Conservation (phyloP, 2,888 invertebrate species). For the Hemithea aestivaria region DNA sequence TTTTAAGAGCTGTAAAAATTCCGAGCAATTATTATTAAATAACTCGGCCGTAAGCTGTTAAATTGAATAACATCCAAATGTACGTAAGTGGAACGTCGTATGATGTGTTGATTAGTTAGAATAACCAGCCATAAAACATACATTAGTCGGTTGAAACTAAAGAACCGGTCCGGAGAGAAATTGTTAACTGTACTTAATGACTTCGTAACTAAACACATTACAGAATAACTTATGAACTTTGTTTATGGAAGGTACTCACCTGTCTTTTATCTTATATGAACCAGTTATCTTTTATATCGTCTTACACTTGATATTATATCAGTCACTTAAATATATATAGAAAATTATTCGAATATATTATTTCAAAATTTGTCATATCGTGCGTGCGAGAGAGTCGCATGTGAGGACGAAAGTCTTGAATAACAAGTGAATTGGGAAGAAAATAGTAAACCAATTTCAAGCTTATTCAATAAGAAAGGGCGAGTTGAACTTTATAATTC, state of each 20-base stretch:
- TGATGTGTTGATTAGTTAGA: constrained; percentile 25
- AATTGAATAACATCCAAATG: constrained; percentile 17
- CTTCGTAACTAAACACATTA: constrained; percentile 64
- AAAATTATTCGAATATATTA: too few relatives aligned
- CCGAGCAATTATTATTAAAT: constrained; percentile 17
- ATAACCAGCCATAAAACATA: constrained; percentile 56
- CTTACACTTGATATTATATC: too few relatives aligned
- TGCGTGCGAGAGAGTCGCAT: too few relatives aligned
- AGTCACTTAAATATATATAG: too few relatives aligned
- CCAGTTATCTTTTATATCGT: too few relatives aligned
- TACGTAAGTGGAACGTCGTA: constrained; percentile 18
- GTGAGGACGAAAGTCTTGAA: too few relatives aligned
- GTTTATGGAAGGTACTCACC: constrained; percentile 10
- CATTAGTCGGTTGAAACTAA: constrained; percentile 60
- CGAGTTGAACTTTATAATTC: too few relatives aligned
- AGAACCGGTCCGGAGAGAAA: constrained; percentile 69
- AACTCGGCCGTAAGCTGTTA: constrained; percentile 8
- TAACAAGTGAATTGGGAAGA: too few relatives aligned
- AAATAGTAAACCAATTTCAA: too few relatives aligned
- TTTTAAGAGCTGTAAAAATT: constrained; percentile 5
- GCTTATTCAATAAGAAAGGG: too few relatives aligned
- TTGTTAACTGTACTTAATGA: constrained; percentile 73
- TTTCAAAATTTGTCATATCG: too few relatives aligned
- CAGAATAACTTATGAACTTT: constrained; percentile 36
- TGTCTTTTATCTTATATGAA: too few relatives aligned